phyloP scores from a whole-genome alignment of 2,797 vertebrate genomes.

The Bradypus variegatus region DNA sequence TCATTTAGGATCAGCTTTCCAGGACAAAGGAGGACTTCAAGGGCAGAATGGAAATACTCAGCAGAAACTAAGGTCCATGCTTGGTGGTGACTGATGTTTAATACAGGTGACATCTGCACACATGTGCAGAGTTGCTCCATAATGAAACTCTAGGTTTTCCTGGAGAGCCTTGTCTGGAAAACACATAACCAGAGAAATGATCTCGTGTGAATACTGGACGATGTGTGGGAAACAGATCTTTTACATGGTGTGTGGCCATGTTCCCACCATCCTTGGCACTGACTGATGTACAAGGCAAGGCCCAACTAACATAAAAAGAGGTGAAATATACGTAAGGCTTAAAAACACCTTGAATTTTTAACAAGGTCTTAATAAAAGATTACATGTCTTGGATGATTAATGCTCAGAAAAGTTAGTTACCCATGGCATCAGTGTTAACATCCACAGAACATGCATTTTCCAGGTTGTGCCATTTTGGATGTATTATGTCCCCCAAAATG shows the following conservation, averaged over 20 bases:
- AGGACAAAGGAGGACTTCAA: not conserved
- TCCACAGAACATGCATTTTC: not conserved
- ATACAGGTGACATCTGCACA: not conserved
- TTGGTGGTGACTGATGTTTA: not conserved
- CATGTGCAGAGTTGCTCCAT: not conserved
- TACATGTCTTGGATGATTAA: not conserved
- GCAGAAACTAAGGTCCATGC: not conserved
- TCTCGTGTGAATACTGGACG: not conserved
- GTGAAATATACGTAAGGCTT: not conserved
- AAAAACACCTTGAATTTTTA: not conserved
- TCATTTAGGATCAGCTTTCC: not conserved
- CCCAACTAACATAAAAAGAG: not conserved
- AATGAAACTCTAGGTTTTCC: slow-evolving; percentile 28
- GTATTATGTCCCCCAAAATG: too few species aligned
- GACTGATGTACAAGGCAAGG: accelerated
- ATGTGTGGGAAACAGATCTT: not conserved
- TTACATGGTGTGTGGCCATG: not conserved
- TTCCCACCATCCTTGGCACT: not conserved
- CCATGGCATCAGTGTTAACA: not conserved
- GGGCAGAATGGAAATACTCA: slow-evolving; percentile 8
- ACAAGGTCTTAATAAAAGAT: not conserved
- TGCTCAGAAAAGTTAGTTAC: not conserved
- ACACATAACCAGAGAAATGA: not conserved
- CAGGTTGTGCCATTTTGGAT: not conserved
- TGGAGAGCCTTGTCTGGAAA: slow-evolving; percentile 27